A percentile compares a stretch with the other conserved stretches of the same genome.
phyloP scores from a whole-genome alignment of 2,797 vertebrate genomes.

The Halcyon smyrnensis region DNA sequence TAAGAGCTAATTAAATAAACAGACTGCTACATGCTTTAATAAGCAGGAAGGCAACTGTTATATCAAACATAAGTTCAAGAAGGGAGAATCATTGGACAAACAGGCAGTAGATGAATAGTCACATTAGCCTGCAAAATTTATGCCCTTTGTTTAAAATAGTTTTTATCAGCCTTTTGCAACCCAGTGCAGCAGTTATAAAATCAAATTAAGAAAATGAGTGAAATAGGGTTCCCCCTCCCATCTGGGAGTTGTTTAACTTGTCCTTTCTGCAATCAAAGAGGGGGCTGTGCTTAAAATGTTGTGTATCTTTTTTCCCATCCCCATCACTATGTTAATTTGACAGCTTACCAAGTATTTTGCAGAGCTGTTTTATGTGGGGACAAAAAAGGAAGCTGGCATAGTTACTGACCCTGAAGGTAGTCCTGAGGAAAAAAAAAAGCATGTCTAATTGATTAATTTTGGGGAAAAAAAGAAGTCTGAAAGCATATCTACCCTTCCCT shows the following conservation, averaged over 20 bases:
- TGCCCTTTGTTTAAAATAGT: not conserved
- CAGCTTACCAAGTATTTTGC: not conserved
- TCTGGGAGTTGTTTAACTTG: not conserved
- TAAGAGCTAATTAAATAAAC: slow-evolving; percentile 45
- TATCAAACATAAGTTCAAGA: slow-evolving; percentile 39
- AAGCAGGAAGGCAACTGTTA: slow-evolving; percentile 38
- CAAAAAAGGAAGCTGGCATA: not conserved
- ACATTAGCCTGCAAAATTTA: not conserved
- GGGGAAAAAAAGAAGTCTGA: not conserved
- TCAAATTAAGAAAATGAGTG: not conserved
- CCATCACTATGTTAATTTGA: not conserved
- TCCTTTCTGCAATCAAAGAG: not conserved
- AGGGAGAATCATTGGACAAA: not conserved
- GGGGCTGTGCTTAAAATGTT: not conserved
- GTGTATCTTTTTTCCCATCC: not conserved
- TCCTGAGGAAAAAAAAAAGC: not conserved
- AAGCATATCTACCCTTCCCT: not conserved
- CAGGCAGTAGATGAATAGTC: not conserved
- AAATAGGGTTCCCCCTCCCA: not conserved
- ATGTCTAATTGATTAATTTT: not conserved
- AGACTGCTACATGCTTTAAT: not conserved
- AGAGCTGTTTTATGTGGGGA: not conserved
- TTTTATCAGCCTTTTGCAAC: slow-evolving; percentile 15
- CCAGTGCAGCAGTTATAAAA: not conserved
- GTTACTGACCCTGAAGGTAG: not conserved